phyloP scores from a whole-genome alignment of 2,797 vertebrate species.

The Lycodopsis pacificus region DNA sequence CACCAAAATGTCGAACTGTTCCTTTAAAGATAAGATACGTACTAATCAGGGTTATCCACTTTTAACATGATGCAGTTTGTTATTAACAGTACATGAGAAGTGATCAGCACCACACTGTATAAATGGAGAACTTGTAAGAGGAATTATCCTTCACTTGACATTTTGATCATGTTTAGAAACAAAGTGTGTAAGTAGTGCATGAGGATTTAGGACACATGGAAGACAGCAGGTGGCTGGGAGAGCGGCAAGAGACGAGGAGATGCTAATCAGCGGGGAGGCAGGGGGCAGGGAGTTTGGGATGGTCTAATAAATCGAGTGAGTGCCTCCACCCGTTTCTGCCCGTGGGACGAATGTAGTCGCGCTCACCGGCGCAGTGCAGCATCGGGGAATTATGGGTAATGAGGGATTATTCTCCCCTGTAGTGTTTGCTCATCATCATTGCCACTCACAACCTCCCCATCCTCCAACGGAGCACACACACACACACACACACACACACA shows the following conservation, averaged over 20 bases:
- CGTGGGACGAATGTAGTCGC: conserved; percentile 78
- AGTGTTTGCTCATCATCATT: conserved; percentile 79
- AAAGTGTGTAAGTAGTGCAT: conserved; percentile 2
- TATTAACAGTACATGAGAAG: not conserved
- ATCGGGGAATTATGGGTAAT: conserved; percentile 82
- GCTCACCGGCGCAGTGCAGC: conserved; percentile 64
- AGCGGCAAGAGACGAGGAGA: conserved; percentile 31
- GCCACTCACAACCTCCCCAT: conserved; percentile 45
- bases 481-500: conserved; percentile 16
- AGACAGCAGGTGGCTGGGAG: conserved; percentile 59
- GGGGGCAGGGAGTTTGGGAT: conserved; percentile 64
- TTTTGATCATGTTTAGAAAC: conserved; percentile 18
- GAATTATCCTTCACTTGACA: not conserved
- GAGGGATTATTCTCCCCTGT: conserved; percentile 85
- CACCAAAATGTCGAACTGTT: not conserved
- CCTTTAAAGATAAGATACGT: not conserved
- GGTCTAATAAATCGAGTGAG: conserved; percentile 86
- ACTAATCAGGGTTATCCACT: not conserved
- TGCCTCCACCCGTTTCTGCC: conserved; percentile 81
- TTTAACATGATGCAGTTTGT: not conserved
- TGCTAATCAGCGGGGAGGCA: conserved; percentile 58
- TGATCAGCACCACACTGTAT: not conserved
- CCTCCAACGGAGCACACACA: conserved; percentile 42
- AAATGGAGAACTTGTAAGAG: conserved; percentile 1
- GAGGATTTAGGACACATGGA: conserved; percentile 63